Conservation (phyloP, 2,113 vertebrate genomes). For the Steatornis caripensis region DNA sequence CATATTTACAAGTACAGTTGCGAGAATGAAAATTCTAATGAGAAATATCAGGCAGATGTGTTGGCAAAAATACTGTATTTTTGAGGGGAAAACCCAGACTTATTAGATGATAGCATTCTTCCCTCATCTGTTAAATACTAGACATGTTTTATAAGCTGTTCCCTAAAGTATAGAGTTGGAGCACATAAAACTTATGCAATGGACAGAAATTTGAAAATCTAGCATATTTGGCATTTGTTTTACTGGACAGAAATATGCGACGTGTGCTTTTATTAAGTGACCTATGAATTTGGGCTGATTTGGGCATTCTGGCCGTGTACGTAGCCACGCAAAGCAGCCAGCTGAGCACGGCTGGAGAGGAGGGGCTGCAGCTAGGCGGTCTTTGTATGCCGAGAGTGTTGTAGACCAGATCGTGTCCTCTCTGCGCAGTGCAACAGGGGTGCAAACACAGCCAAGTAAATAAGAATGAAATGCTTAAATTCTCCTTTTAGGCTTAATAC, state of each 20-base stretch:
- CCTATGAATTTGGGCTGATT: background rate
- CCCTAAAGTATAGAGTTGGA: background rate
- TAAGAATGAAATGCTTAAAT: background rate
- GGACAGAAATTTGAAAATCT: background rate
- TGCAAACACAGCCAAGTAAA: background rate
- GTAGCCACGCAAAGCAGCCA: background rate
- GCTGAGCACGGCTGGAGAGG: background rate
- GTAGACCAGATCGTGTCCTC: background rate
- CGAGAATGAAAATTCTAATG: background rate
- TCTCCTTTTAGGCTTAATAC: background rate
- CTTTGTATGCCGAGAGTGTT: too few relatives aligned
- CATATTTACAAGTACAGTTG: background rate
- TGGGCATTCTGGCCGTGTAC: background rate
- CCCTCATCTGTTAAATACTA: background rate
- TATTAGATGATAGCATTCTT: background rate
- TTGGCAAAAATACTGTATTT: background rate
- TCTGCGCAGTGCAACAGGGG: fast-evolving
- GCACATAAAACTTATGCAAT: background rate
- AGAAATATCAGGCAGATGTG: background rate
- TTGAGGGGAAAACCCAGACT: background rate
- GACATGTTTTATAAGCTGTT: background rate
- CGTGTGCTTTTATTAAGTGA: background rate
- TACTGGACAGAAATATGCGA: background rate
- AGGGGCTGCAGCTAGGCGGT: background rate
- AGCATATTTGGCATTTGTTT: background rate